phyloP scores from a whole-genome alignment of 2,888 invertebrate species.

The Pterostichus madidus region DNA sequence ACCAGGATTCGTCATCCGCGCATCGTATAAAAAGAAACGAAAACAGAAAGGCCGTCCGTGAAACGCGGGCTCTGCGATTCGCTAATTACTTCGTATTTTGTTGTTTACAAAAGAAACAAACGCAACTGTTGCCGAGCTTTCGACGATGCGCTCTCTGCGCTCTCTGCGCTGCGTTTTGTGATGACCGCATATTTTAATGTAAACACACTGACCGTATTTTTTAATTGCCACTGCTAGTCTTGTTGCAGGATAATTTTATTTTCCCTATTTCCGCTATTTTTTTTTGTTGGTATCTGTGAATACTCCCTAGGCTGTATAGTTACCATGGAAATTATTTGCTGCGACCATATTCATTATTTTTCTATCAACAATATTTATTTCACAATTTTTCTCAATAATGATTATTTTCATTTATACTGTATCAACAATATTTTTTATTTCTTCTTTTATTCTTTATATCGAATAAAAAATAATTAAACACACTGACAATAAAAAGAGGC shows the following conservation, averaged over 20 bases:
- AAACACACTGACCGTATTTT: conserved; percentile 56
- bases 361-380: no score
- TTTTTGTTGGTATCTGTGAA: no score
- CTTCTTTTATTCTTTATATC: no score
- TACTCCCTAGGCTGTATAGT: no score
- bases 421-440: no score
- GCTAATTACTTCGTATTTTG: conserved; percentile 62
- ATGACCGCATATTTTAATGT: conserved; percentile 60
- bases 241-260: conserved; percentile 17
- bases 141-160: conserved; percentile 34
- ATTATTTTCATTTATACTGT: no score
- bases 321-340: no score
- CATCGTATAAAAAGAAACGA: conserved; percentile 55
- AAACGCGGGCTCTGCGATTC: conserved; percentile 37
- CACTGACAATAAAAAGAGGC: no score
- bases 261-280: background rate
- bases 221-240: conserved; percentile 55
- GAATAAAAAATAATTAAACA: no score
- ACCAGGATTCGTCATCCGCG: conserved; percentile 51
- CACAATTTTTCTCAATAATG: no score
- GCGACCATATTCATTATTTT: no score
- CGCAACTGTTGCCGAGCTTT: conserved; percentile 50
- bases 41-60: conserved; percentile 42
- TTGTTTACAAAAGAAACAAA: conserved; percentile 62
- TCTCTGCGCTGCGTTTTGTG: conserved; percentile 54